Evolutionary conservation across 2,797 vertebrate genomes (phyloP).

Genomic region (Alca torda): DNA sequence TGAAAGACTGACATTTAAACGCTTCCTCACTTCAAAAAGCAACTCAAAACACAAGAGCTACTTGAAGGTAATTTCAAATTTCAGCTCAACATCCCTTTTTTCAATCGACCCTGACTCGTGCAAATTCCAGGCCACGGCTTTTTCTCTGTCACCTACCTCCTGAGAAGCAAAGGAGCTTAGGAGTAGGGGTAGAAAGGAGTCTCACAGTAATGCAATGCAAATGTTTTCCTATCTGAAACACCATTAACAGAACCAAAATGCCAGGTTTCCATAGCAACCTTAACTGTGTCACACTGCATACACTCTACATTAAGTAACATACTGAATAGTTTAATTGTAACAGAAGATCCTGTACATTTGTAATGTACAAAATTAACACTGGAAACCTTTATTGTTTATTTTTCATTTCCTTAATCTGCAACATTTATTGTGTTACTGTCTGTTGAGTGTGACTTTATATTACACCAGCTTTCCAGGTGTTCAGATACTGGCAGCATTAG

Average conservation of each 20-base stretch:
- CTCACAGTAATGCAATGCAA: neutral
- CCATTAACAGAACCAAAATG: constrained; percentile 2
- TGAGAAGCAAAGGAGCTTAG: neutral
- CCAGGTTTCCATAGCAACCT: constrained; percentile 56
- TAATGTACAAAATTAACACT: neutral
- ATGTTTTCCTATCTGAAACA: constrained; percentile 5
- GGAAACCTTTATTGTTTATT: neutral
- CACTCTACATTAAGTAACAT: neutral
- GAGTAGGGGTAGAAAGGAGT: neutral
- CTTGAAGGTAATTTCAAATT: neutral
- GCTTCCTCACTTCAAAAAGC: neutral
- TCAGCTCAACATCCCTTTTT: neutral
- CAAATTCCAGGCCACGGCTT: neutral
- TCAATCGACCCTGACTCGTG: neutral
- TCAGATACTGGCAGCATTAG: neutral
- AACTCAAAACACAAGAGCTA: neutral
- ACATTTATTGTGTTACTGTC: neutral
- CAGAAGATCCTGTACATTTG: neutral
- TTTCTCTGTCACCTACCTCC: neutral
- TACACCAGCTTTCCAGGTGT: neutral
- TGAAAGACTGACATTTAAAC: neutral
- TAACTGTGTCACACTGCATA: neutral
- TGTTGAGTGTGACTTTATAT: neutral
- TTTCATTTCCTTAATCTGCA: neutral
- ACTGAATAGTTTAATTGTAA: neutral